Evolutionary conservation across 1,140 invertebrate genomes (phyloP), one percentile per base, ranked within the genome.

Genomic region (Marisa cornuarietis): DNA sequence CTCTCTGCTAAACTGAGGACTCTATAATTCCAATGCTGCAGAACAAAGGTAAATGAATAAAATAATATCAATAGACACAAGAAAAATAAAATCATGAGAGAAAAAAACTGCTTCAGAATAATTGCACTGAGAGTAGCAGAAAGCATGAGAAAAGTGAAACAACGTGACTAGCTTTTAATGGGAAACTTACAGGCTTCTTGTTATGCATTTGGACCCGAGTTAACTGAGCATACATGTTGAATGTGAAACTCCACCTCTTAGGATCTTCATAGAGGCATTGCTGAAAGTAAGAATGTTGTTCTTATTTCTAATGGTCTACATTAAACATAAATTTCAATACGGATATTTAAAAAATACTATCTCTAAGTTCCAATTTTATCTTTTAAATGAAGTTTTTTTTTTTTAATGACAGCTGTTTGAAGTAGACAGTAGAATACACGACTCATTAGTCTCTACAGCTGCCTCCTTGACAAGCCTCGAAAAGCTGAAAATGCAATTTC

Each of bases 161-260:
- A 42, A 42, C 6, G 31, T 42, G 6, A 42, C 31, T 42, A 42
- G 31, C 31, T 42, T 42, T 42, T 42, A 42, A 42, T 42, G 31
- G 31, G 31, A 42, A 63, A 81, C 87, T 83, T 84, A 89, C 88
- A 72, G 85, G 85, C 68, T 84, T 76, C 76, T 83, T 84, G 22
- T 74, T 83, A 75, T 91, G 90, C 87, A 89, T 88, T 81, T 90
- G 82, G 61, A 90, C 83, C 71, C 90, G 79, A n/a, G 90, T 91
- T 71, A 91, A 72, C 82, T 87, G 86, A 51, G 88, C 88, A 84
- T 90, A 90, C 72, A 87, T 83, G 75, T 91, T 90, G 79, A 91
- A 91, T 2, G 89, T 84, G 79, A 91, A 90, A 74, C 86, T 89
- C 90, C 90, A 91, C 73, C 90, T 77, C 18, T 82, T 77, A 22